These are phyloP conservation scores for Microtus montanus DNA, from an alignment of 2,113 vertebrate species.

Conservation along the genomic window DNA sequence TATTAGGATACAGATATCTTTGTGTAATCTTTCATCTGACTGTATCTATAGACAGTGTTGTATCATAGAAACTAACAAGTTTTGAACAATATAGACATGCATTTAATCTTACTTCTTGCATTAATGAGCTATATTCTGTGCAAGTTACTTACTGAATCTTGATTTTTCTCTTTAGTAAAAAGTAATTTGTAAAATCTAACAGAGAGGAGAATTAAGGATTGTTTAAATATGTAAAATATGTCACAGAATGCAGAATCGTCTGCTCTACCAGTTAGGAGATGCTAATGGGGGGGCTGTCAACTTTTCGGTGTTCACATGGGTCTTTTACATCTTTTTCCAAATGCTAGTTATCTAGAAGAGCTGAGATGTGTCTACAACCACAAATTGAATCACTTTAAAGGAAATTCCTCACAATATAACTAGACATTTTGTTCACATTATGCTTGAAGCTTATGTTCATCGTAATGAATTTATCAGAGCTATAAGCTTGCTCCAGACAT, in stretches of 20 bases:
- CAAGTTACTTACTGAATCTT: neutral
- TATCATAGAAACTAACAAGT: neutral
- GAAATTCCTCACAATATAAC: conserved; percentile 37
- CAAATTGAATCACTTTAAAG: conserved; percentile 13
- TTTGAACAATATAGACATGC: neutral
- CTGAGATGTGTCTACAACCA: conserved; percentile 8
- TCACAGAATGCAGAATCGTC: conserved; percentile 5
- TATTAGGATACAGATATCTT: neutral
- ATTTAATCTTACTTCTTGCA: neutral
- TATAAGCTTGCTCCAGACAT: neutral
- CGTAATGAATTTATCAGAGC: neutral
- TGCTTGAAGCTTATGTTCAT: neutral
- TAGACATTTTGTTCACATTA: conserved; percentile 38
- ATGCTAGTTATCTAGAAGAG: conserved; percentile 25
- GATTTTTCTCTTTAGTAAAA: conserved; percentile 18
- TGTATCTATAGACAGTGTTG: neutral
- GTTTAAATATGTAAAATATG: neutral
- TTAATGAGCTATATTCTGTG: neutral
- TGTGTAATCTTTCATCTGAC: neutral
- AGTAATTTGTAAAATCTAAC: conserved; percentile 12
- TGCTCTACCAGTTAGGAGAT: neutral
- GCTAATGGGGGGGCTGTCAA: neutral
- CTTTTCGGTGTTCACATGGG: neutral
- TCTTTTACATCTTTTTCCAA: conserved; percentile 39
- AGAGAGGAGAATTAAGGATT: neutral